Evolutionary conservation across 1,140 invertebrate species (phyloP).

Genomic region (Drosophila willistoni): DNA sequence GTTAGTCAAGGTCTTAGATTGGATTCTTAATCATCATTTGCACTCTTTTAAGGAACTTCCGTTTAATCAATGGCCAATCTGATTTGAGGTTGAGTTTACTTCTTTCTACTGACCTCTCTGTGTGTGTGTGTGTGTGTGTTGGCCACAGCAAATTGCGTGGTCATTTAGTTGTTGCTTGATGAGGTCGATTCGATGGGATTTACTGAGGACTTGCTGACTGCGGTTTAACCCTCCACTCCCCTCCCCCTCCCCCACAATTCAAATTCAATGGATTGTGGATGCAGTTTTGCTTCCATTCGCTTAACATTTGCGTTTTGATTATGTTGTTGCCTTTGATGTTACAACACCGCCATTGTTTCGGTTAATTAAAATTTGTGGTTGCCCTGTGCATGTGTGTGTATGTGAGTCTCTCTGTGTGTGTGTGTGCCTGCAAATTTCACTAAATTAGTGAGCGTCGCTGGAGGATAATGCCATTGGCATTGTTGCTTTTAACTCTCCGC

Average conservation of each 20-base stretch:
- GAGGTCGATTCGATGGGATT: slow-evolving; percentile 9
- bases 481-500: slow-evolving; percentile 3
- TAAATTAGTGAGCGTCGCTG: slow-evolving; percentile 63
- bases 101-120: too few species aligned
- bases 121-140: not conserved
- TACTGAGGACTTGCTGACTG: slow-evolving; percentile 40
- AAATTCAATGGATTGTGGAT: slow-evolving; percentile 2
- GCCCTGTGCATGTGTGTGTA: slow-evolving; percentile 31
- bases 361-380: slow-evolving; percentile 82
- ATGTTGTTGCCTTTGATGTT: slow-evolving; percentile 68
- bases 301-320: slow-evolving; percentile 50
- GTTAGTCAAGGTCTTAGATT: slow-evolving; percentile 34
- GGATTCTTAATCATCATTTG: slow-evolving; percentile 22
- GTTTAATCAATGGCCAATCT: not conserved
- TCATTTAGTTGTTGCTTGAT: slow-evolving; percentile 53
- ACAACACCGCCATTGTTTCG: slow-evolving; percentile 72
- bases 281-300: slow-evolving; percentile 24
- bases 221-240: slow-evolving; percentile 40
- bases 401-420: slow-evolving; percentile 19
- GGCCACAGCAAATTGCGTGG: slow-evolving; percentile 41
- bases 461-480: slow-evolving; percentile 35
- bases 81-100: not conserved
- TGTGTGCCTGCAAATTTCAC: slow-evolving; percentile 45
- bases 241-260: not conserved
- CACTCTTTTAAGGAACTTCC: slow-evolving; percentile 18